Percentiles rank a stretch among this genome's conserved stretches.
Evolutionary conservation across 2,797 vertebrate species (phyloP).

Genomic region (Coreius guichenoti): DNA sequence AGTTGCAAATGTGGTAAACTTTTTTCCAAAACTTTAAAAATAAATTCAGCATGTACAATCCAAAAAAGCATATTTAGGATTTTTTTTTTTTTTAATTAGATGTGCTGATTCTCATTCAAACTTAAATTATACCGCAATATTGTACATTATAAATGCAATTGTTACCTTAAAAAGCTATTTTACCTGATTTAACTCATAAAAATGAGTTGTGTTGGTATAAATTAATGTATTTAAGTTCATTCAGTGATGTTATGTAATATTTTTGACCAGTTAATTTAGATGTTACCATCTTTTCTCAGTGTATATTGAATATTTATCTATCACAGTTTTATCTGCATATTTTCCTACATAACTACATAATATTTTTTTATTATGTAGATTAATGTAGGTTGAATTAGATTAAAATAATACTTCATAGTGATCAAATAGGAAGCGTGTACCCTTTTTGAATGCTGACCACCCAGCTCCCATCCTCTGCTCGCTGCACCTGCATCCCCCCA

Average conservation of each 20-base stretch:
- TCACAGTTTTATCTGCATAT: not conserved
- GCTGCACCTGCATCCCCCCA: conserved; percentile 86
- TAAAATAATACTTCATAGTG: not conserved
- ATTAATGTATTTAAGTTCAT: not conserved
- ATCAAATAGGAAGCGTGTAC: conserved; percentile 63
- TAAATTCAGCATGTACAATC: not conserved
- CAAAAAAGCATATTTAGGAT: not conserved
- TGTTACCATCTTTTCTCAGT: not conserved
- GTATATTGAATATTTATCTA: not conserved
- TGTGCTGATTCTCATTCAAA: not conserved
- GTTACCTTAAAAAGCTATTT: not conserved
- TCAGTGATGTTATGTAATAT: not conserved
- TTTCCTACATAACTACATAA: no score
- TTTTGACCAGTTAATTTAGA: not conserved
- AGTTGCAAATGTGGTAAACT: not conserved
- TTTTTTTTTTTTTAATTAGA: not conserved
- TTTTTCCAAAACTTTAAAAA: not conserved
- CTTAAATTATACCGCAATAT: not conserved
- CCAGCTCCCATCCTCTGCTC: conserved; percentile 90
- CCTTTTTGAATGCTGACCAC: conserved; percentile 91
- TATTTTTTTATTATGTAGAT: not conserved
- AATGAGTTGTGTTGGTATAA: not conserved
- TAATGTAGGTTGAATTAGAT: not conserved
- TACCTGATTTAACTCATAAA: not conserved
- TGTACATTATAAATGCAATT: not conserved